Conservation (phyloP, 2,888 invertebrate genomes). For the Conomelus anceps region DNA sequence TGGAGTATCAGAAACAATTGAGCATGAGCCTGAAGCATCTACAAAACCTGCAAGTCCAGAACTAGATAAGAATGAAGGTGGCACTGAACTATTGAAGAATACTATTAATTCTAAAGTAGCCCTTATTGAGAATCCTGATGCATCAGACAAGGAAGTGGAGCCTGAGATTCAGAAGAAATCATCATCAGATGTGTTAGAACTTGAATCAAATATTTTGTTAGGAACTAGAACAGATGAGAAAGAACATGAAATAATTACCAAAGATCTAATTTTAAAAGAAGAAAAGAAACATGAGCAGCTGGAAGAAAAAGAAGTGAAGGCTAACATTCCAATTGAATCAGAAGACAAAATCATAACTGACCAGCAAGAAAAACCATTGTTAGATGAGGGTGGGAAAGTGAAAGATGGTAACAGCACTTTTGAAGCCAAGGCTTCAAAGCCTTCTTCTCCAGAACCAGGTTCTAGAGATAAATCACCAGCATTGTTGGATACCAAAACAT, state of each 20-base stretch:
- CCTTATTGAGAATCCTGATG: background rate
- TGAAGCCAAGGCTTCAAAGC: slow-evolving; percentile 34
- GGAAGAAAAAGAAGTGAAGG: too few species aligned
- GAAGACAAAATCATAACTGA: background rate
- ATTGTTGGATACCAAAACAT: background rate
- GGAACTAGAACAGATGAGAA: background rate
- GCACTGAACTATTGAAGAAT: background rate
- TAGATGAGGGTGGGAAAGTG: background rate
- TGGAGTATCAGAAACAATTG: background rate
- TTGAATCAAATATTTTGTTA: too few species aligned
- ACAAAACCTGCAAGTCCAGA: background rate
- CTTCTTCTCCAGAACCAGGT: slow-evolving; percentile 40
- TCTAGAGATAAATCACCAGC: slow-evolving; percentile 33
- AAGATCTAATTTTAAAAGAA: too few species aligned
- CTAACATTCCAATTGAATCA: background rate
- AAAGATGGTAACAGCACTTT: background rate
- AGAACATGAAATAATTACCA: background rate
- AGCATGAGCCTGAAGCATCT: background rate
- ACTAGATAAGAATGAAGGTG: background rate
- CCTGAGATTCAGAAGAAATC: background rate
- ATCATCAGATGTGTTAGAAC: background rate
- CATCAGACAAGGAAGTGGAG: background rate
- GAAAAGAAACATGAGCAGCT: background rate
- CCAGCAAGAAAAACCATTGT: background rate
- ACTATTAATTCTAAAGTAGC: too few species aligned